Evolutionary conservation across 2,797 vertebrate genomes (phyloP).

Genomic region (Lutjanus campechanus): DNA sequence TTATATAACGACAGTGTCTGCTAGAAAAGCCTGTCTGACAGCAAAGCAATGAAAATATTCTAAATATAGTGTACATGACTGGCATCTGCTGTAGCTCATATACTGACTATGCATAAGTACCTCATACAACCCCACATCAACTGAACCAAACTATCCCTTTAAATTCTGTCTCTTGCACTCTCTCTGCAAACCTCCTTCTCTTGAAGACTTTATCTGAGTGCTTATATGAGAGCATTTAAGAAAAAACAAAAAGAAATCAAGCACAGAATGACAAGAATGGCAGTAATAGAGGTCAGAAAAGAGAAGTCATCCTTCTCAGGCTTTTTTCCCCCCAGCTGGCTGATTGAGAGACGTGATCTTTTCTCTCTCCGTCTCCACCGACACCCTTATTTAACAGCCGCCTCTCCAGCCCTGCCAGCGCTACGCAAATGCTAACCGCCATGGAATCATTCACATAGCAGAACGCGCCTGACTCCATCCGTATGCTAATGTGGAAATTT

Average conservation of each 20-base stretch:
- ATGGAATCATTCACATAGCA: slow-evolving; percentile 41
- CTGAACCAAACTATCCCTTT: too few relatives aligned
- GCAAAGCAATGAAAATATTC: too few relatives aligned
- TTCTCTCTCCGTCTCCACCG: slow-evolving; percentile 37
- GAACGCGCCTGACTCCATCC: slow-evolving; percentile 44
- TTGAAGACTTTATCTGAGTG: background rate
- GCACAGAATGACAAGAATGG: slow-evolving; percentile 7
- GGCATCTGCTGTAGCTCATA: too few relatives aligned
- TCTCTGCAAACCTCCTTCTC: background rate
- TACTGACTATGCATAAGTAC: too few relatives aligned
- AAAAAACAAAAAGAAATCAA: slow-evolving; percentile 15
- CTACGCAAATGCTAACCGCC: slow-evolving; percentile 47
- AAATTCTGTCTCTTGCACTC: background rate
- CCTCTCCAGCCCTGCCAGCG: slow-evolving; percentile 17
- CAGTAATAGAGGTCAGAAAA: slow-evolving; percentile 20
- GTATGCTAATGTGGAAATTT: slow-evolving; percentile 46
- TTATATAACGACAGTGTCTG: too few relatives aligned
- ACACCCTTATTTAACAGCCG: slow-evolving; percentile 47
- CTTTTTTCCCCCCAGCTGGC: slow-evolving; percentile 1
- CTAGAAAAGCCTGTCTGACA: too few relatives aligned
- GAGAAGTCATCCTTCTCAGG: slow-evolving; percentile 35
- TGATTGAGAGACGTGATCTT: slow-evolving; percentile 67
- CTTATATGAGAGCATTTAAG: background rate
- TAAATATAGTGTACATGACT: too few relatives aligned
- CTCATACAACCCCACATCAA: too few relatives aligned